phyloP scores from a whole-genome alignment of 2,888 invertebrate species.

The Hymenopus coronatus region DNA sequence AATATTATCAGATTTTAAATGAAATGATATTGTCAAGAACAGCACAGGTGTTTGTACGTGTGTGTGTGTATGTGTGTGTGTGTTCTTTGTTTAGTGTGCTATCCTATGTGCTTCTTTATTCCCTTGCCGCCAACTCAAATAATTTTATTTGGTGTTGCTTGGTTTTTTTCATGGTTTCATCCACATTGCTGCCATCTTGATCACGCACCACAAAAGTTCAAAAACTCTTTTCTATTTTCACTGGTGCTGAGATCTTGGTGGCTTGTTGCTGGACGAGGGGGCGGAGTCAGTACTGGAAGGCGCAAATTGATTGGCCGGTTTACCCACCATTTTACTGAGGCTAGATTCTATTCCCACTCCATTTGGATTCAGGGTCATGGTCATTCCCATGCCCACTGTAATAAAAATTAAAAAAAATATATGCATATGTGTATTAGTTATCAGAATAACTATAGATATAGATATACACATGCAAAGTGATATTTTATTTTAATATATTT shows the following conservation, averaged over 20 bases:
- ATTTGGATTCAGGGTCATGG: slow-evolving; percentile 64
- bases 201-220: neutral
- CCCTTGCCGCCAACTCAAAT: neutral
- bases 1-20: neutral
- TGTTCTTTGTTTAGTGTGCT: slow-evolving; percentile 7
- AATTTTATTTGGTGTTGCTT: neutral
- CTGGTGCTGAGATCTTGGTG: slow-evolving; percentile 5
- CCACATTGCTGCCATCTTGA: neutral
- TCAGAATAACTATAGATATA: neutral
- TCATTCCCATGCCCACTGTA: slow-evolving; percentile 53
- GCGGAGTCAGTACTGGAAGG: slow-evolving; percentile 30
- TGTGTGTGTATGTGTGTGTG: neutral
- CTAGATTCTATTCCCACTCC: slow-evolving; percentile 62
- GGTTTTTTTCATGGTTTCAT: neutral
- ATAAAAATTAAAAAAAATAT: slow-evolving; percentile 26
- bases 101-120: neutral
- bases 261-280: slow-evolving; percentile 28
- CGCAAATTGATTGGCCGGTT: slow-evolving; percentile 32
- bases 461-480: neutral
- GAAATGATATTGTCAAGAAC: neutral
- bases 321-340: slow-evolving; percentile 55
- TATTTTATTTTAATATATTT: slow-evolving; percentile 3
- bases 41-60: neutral
- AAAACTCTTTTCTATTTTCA: neutral
- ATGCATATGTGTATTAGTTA: too few species aligned